Conservation (phyloP, 1,140 invertebrate species). For the Drosophila orena region DNA sequence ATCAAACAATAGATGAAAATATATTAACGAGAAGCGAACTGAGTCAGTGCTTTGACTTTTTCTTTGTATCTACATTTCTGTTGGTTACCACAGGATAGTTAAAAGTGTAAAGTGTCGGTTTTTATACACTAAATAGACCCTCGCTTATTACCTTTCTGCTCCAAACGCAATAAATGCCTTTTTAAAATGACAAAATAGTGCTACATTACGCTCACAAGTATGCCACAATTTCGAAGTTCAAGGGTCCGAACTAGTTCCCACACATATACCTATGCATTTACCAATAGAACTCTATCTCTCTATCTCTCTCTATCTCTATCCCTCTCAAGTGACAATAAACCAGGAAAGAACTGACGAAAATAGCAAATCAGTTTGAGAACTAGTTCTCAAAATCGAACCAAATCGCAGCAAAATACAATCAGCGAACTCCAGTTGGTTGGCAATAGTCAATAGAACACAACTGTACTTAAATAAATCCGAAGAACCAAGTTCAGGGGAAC, state of each 20-base stretch:
- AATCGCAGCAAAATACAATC: slow-evolving; percentile 16
- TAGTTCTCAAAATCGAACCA: slow-evolving; percentile 10
- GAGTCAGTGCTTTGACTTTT: slow-evolving; percentile 18
- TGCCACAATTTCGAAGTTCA: slow-evolving; percentile 3
- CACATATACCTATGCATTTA: slow-evolving; percentile 27
- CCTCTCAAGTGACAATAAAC: slow-evolving; percentile 57
- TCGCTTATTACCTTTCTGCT: slow-evolving; percentile 5
- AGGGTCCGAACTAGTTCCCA: slow-evolving; percentile 32
- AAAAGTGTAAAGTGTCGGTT: slow-evolving; percentile 18
- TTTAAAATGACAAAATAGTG: slow-evolving; percentile 9
- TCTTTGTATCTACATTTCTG: slow-evolving; percentile 4
- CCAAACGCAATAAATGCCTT: slow-evolving; percentile 38
- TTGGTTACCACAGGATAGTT: slow-evolving; percentile 12
- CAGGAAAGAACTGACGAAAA: slow-evolving; percentile 21
- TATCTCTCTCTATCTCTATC: slow-evolving; percentile 1
- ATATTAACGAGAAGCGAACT: slow-evolving; percentile 22
- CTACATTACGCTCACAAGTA: slow-evolving; percentile 13
- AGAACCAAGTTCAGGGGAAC: slow-evolving; percentile 33
- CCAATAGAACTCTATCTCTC: slow-evolving; percentile 12
- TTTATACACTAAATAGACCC: slow-evolving; percentile 29
- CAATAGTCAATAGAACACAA: slow-evolving; percentile 7
- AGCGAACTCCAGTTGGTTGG: not conserved
- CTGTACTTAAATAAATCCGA: slow-evolving; percentile 26
- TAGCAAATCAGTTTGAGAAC: slow-evolving; percentile 1
- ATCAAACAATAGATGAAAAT: slow-evolving; percentile 51